These are phyloP conservation scores for Aphyosemion australe DNA, from an alignment of 2,113 vertebrate genomes.

Conservation along the genomic window DNA sequence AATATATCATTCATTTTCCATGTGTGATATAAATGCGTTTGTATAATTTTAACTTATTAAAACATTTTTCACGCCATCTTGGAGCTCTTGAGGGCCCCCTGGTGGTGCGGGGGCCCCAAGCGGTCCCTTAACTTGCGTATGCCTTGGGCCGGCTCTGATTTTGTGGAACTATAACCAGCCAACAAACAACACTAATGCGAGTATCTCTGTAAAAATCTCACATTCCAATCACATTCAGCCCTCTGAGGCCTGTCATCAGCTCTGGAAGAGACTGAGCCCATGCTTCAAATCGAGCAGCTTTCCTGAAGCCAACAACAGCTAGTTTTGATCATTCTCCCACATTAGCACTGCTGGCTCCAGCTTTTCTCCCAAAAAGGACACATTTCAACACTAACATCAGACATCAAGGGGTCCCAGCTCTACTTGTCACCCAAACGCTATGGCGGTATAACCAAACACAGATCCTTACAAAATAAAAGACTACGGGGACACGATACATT, in stretches of 20 bases:
- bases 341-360: neutral
- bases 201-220: neutral
- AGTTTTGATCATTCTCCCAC: neutral
- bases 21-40: too few relatives aligned
- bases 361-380: neutral
- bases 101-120: too few relatives aligned
- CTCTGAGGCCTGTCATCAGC: neutral
- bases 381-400: neutral
- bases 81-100: too few relatives aligned
- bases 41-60: too few relatives aligned
- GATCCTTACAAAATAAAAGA: neutral
- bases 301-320: neutral
- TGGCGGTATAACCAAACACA: conserved; percentile 2
- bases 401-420: neutral
- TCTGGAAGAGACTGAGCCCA: neutral
- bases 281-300: neutral
- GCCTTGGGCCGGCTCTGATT: neutral
- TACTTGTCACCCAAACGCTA: neutral
- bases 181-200: neutral
- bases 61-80: too few relatives aligned
- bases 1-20: too few relatives aligned
- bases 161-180: neutral
- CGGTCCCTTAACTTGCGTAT: too few relatives aligned
- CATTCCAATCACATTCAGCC: neutral
- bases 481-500: conserved; percentile 1